Evolutionary conservation across 2,113 vertebrate species (phyloP), one percentile per base, ranked within the genome.

Genomic region (Tamias sibiricus): DNA sequence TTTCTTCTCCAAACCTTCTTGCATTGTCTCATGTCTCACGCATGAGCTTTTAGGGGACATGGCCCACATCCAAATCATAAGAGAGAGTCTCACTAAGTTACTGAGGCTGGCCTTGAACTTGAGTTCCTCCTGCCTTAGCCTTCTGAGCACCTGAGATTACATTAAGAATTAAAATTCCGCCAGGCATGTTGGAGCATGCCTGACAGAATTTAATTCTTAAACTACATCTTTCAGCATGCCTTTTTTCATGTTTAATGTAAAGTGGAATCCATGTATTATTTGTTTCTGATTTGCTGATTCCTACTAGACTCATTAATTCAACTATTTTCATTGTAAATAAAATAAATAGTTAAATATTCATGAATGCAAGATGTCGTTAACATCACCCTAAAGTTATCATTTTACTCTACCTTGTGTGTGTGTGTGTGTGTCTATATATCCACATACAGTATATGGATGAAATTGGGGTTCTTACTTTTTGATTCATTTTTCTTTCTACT

Each of bases 291-390:
- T 80, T 77, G 10, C 22, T 42, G 17, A 80, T 42, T 90, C 3
- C 20, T 71, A 37, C 30, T 84, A 4, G 42, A 81, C 28, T 90
- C n/a, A 69, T 42, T 82, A 26, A 94, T 71, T 89, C 54, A 76
- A 86, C 13, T 91, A 52, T 79, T 87, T 92, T 68, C 64, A 80
- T 72, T 68, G 6, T 77, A 94, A 93, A 19, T 74, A 71, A 81
- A 91, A 86, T 87, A 72, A 64, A 19, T n/a, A 59, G 13, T 7
- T 82, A 52, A 87, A 40, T 16, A 86, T 72, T 89, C 19, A 85
- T 81, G 54, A 47, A 76, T 47, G 85, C 30, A 89, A 22, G 44
- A 57, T 86, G 16, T 89, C 28, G 42, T 75, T 59, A 68, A 1
- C 30, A 74, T 54, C 95, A 64, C 19, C 26, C 3, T 49, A 85